Conservation (phyloP, 2,113 vertebrate genomes). For the Ia io region DNA sequence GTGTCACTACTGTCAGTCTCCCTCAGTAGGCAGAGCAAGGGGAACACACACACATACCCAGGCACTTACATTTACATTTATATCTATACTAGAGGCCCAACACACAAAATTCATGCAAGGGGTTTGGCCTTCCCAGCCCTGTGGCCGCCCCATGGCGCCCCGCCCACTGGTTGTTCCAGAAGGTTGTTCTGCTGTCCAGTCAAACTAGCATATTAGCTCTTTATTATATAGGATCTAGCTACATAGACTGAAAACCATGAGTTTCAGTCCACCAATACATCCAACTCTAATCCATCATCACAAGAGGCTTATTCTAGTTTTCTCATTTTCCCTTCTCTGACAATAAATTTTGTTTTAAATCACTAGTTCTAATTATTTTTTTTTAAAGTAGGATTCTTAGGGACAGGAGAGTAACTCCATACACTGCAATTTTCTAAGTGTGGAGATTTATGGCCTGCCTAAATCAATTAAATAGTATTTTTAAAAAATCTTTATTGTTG, state of each 20-base stretch:
- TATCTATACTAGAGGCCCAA: neutral
- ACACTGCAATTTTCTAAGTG: too few species aligned
- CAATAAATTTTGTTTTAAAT: neutral
- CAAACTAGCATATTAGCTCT: too few species aligned
- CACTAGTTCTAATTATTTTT: neutral
- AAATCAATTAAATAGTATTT: too few species aligned
- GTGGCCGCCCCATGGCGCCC: accelerated
- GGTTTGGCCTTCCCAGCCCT: too few species aligned
- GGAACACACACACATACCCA: neutral
- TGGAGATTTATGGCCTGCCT: too few species aligned
- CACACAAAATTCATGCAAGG: too few species aligned
- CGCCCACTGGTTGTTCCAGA: too few species aligned
- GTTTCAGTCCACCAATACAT: neutral
- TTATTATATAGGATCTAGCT: neutral
- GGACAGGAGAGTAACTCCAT: too few species aligned
- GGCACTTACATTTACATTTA: neutral
- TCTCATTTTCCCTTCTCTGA: neutral
- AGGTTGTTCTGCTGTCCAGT: too few species aligned
- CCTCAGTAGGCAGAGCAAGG: neutral
- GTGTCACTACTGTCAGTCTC: neutral
- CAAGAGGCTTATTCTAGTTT: neutral
- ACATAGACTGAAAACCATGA: neutral
- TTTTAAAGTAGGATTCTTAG: too few species aligned
- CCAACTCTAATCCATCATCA: too few species aligned
- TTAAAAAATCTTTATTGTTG: too few species aligned